Evolutionary conservation across 2,888 invertebrate species (phyloP).

Genomic region (Drosophila niveifrons): DNA sequence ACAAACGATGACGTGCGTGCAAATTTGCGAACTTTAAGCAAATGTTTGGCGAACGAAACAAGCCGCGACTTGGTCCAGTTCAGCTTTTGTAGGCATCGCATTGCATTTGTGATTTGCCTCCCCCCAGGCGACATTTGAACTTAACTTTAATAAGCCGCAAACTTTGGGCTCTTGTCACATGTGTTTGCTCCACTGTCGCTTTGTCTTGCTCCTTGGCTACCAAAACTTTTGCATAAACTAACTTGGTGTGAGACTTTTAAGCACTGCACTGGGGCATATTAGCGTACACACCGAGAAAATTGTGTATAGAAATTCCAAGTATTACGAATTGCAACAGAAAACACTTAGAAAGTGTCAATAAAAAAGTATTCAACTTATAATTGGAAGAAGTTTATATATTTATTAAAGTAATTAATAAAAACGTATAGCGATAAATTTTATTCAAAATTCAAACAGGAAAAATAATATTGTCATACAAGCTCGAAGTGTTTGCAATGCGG

Average conservation of each 20-base stretch:
- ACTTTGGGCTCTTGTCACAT: constrained; percentile 63
- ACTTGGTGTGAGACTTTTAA: constrained; percentile 6
- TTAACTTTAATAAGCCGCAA: constrained; percentile 55
- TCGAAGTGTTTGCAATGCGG: no score
- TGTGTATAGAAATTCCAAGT: not conserved
- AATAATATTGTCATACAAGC: no score
- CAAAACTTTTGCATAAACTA: constrained; percentile 38
- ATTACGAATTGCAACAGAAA: no score
- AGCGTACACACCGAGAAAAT: not conserved
- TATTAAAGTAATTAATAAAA: no score
- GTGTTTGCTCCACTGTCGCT: constrained; percentile 38
- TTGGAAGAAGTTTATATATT: no score
- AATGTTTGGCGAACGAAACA: constrained; percentile 30
- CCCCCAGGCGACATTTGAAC: constrained; percentile 39
- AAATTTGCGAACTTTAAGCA: constrained; percentile 65
- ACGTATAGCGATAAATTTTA: no score
- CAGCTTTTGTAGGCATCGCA: constrained; percentile 5
- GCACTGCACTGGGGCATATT: constrained; percentile 29
- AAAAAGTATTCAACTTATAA: no score
- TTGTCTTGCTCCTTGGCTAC: constrained; percentile 5
- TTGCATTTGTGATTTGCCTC: constrained; percentile 69
- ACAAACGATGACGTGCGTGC: constrained; percentile 57
- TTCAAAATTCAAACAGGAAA: no score
- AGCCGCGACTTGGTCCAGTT: constrained; percentile 3
- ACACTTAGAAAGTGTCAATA: no score